Percentiles rank a stretch among this genome's conserved stretches.
Conservation (phyloP, 2,888 invertebrate species). For the Tachina fera region DNA sequence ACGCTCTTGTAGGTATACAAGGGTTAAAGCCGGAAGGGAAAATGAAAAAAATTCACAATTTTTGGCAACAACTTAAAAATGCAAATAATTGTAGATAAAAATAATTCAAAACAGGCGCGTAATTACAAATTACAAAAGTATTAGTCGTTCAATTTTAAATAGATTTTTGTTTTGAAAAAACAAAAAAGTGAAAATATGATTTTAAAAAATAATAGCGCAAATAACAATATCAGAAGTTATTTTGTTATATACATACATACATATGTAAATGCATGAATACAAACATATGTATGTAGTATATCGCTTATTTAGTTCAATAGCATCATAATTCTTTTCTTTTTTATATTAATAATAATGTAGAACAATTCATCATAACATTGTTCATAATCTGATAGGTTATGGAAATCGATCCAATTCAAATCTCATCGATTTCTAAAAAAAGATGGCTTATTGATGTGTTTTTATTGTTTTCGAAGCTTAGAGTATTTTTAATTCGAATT, state of each 20-base stretch:
- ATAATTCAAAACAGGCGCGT: conserved; percentile 14
- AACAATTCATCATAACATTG: too few species aligned
- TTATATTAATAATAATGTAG: too few species aligned
- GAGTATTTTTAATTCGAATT: too few species aligned
- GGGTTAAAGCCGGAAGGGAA: not conserved
- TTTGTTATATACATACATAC: not conserved
- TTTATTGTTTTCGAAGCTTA: too few species aligned
- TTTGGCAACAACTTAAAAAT: conserved; percentile 42
- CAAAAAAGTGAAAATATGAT: too few species aligned
- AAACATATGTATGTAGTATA: too few species aligned
- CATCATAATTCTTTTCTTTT: too few species aligned
- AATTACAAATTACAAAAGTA: conserved; percentile 37
- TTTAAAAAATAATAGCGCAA: not conserved
- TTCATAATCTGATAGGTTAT: too few species aligned
- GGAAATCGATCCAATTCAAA: too few species aligned
- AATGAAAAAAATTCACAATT: conserved; percentile 7
- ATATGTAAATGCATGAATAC: not conserved
- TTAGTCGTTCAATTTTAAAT: conserved; percentile 6
- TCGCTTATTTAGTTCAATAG: too few species aligned
- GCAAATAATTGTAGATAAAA: conserved; percentile 46
- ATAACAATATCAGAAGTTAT: not conserved
- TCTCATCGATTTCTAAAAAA: too few species aligned
- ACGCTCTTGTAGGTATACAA: not conserved
- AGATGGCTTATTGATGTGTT: too few species aligned
- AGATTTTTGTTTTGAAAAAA: not conserved